Evolutionary conservation across 2,797 vertebrate genomes (phyloP), one percentile per base, ranked within the genome.

Genomic region (Gambelia wislizenii): DNA sequence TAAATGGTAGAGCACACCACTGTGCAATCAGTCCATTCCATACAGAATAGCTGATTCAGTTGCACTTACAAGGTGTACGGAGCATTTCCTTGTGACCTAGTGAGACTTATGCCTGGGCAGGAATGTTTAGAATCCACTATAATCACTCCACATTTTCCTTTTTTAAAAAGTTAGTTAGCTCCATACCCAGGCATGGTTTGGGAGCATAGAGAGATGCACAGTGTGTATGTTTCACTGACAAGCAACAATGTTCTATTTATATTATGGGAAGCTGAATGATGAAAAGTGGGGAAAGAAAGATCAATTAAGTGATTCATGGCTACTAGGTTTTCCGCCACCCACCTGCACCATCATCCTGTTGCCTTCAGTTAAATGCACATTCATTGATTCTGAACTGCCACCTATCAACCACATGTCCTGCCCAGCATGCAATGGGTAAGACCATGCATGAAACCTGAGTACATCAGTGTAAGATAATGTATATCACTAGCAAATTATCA

Each of bases 41-140:
- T 85, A 33, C 54, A 87, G 49, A 94, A 94, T 0, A 93, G 80
- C 42, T 77, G 52, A 47, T 22, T 74, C 44, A 67, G 74, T 86
- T 93, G 87, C 44, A 83, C 16, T 75, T 36, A 36, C 42, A 39
- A 42, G 18, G 20, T n/a, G 49, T 12, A 49, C 3, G 59, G 25
- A 27, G 30, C 3, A 79, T 16, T 69, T 39, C 44, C 47, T 64
- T 52, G 16, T n/a, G 25, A 61, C 2, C 6, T 83, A 75, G 8
- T 49, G 22, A 20, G 30, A n/a, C 20, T 83, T 64, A 64, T 22
- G 75, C 59, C 30, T 36, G 42, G 54, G 78, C 27, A 56, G 18
- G 1, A 2, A 8, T 75, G 10, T 75, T 59, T 59, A 44, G 4
- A 75, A 75, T 33, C 39, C 12, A 75, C n/a, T 69, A 27, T 16